Base-by-base conservation (phyloP, 2,888 invertebrate species). In the Megastigmus dorsalis region DNA sequence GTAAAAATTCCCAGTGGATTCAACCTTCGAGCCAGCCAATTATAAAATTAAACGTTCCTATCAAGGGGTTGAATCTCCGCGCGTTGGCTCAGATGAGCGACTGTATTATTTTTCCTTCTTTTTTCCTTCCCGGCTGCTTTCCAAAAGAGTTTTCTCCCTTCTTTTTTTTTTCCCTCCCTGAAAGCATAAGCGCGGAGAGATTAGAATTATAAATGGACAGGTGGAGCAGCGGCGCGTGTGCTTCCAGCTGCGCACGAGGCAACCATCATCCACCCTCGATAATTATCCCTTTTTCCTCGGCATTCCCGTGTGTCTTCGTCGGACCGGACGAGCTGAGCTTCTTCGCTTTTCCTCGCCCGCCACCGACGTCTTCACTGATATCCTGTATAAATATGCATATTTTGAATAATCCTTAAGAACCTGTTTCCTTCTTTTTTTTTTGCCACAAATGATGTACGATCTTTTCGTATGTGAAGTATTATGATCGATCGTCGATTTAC, bases 131-230 rank as follows among this genome's bases (percentile, higher is more conserved):
- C n/a, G n/a, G n/a, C n/a, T n/a, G n/a, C n/a, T n/a, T n/a, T 28
- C 30, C 26, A 57, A 65, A n/a, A 52, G 57, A 62, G 69, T 54
- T 54, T 54, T 62, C n/a, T n/a, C n/a, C n/a, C n/a, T n/a, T n/a
- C n/a, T n/a, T n/a, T 3, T 7, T 1, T 26, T 10, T 23, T 43
- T 3, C 54, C 9, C n/a, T 54, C 54, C 23, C 23, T 43, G 45
- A 70, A 62, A 70, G 59, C 30, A 20, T 13, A 30, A 20, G 18
- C 18, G 52, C 23, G 15, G 15, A 28, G 50, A 59, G 65, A 72
- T 72, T 65, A 65, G 50, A 65, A 65, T 72, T 50, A 57, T 65
- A 30, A 50, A 65, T 48, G 59, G 59, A 57, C 72, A 72, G 72
- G 72, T 72, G 72, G 18, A 52, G 36, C n/a, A 9, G 72, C 23